Evolutionary conservation across 2,113 vertebrate species (phyloP).

Genomic region (Piprites chloris): DNA sequence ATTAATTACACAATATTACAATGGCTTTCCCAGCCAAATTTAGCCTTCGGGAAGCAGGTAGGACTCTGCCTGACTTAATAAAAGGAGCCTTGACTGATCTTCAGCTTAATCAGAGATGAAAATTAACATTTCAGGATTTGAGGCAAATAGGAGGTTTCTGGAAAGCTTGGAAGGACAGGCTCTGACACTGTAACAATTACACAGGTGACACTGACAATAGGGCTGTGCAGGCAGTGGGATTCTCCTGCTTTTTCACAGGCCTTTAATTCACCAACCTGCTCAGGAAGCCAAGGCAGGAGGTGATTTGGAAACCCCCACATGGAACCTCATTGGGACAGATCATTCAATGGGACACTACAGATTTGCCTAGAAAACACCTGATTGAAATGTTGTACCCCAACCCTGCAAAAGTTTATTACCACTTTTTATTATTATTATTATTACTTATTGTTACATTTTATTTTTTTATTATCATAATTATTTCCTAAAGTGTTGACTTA

Average conservation of each 20-base stretch:
- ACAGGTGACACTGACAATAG: not conserved
- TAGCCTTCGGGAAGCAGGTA: conserved; percentile 29
- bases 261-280: not conserved
- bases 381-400: not conserved
- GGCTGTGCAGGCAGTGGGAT: not conserved
- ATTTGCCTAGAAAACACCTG: not conserved
- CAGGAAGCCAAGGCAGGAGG: not conserved
- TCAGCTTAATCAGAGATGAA: not conserved
- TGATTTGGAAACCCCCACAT: not conserved
- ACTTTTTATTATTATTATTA: not conserved
- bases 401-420: not conserved
- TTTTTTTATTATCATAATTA: not conserved
- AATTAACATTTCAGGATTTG: not conserved
- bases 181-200: not conserved
- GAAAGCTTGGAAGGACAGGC: not conserved
- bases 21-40: not conserved
- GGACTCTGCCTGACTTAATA: conserved; percentile 15
- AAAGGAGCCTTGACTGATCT: not conserved
- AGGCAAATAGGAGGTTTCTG: not conserved
- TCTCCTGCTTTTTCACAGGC: not conserved
- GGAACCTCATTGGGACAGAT: not conserved
- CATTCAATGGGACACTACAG: not conserved
- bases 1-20: conserved; percentile 43
- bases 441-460: not conserved
- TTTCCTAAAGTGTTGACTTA: not conserved